phyloP scores from a whole-genome alignment of 2,888 invertebrate genomes.

The Diachrysia chrysitis region DNA sequence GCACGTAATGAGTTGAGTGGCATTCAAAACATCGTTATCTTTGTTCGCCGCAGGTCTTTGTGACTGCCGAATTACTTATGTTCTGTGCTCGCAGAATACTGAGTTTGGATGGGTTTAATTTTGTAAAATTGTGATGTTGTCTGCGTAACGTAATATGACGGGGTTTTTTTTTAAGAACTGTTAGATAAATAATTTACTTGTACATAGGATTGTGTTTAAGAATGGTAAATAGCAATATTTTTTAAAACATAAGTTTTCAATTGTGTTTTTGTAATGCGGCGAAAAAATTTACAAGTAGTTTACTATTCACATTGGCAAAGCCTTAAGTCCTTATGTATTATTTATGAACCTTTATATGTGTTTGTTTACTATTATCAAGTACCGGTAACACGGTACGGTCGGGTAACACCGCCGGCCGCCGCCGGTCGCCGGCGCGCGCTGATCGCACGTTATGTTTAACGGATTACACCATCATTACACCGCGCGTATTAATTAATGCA shows the following conservation, averaged over 20 bases:
- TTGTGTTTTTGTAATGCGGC: too few species aligned
- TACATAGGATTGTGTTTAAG: too few species aligned
- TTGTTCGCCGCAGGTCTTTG: constrained; percentile 72
- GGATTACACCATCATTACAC: constrained; percentile 44
- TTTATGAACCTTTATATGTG: too few species aligned
- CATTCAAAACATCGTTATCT: constrained; percentile 86
- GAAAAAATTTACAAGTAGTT: too few species aligned
- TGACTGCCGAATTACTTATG: constrained; percentile 54
- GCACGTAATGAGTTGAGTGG: constrained; percentile 85
- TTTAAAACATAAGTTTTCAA: too few species aligned
- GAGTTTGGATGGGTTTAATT: constrained; percentile 3
- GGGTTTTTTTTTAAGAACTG: not conserved
- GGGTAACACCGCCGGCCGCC: constrained; percentile 15
- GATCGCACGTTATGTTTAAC: constrained; percentile 15
- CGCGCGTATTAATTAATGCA: constrained; percentile 48
- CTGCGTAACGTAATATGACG: not conserved
- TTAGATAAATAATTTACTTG: not conserved
- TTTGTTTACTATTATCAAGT: not conserved
- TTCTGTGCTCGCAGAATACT: constrained; percentile 33
- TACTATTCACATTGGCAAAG: too few species aligned
- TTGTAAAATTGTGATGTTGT: constrained; percentile 7
- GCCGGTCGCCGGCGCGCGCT: constrained; percentile 11
- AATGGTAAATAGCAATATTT: too few species aligned
- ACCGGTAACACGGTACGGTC: constrained; percentile 20
- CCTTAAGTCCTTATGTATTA: too few species aligned